Evolutionary conservation across 2,888 invertebrate species (phyloP).

Genomic region (Cyaniris semiargus): DNA sequence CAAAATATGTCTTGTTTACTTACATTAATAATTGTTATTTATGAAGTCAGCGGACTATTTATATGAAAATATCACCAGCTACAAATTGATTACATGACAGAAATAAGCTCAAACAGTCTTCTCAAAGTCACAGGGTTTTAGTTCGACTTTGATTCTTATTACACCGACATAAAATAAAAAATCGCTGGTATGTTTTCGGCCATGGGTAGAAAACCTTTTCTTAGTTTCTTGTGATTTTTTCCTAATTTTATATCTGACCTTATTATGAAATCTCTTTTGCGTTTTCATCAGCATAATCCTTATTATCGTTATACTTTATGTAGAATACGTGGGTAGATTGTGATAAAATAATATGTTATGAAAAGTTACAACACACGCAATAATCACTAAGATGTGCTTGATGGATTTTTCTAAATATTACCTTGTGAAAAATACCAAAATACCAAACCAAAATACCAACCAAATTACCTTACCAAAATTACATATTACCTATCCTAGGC

Average conservation of each 20-base stretch:
- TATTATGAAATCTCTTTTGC: background rate
- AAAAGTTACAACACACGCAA: background rate
- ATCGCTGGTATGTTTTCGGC: background rate
- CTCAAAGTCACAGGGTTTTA: background rate
- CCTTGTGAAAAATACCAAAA: background rate
- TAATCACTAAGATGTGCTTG: background rate
- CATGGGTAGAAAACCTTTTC: background rate
- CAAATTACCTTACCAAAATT: no score
- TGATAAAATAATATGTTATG: background rate
- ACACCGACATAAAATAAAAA: background rate
- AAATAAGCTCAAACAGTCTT: constrained; percentile 14
- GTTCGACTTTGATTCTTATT: background rate
- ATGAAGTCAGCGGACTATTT: background rate
- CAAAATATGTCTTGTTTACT: background rate
- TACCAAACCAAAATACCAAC: no score
- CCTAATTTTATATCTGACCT: background rate
- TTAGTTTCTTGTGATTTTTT: background rate
- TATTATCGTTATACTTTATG: background rate
- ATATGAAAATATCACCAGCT: background rate
- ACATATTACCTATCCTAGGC: no score
- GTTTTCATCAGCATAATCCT: constrained; percentile 13
- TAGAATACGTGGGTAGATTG: background rate
- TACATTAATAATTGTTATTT: background rate
- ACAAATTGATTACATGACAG: constrained; percentile 29
- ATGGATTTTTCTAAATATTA: background rate